A percentile compares a stretch with the other conserved stretches of the same genome.
These are phyloP conservation scores for Tolypeutes matacus DNA, from an alignment of 2,797 vertebrate genomes.

Conservation along the genomic window DNA sequence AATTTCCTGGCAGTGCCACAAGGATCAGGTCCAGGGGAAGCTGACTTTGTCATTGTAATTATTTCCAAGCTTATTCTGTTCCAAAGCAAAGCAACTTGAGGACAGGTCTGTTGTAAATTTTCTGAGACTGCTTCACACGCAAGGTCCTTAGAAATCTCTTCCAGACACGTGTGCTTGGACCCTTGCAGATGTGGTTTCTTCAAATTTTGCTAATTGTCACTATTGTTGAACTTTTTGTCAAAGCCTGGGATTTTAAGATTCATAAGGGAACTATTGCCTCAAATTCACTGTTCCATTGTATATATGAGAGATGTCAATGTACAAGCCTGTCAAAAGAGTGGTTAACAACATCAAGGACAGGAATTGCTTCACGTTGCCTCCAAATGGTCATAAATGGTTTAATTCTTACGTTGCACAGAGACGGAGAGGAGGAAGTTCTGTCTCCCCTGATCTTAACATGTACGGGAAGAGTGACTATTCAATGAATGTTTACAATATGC, in stretches of 20 bases:
- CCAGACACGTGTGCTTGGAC: not conserved
- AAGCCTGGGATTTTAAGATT: conserved; percentile 66
- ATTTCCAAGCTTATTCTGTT: conserved; percentile 75
- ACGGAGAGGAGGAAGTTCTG: conserved; percentile 30
- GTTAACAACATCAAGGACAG: conserved; percentile 51
- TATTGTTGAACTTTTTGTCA: conserved; percentile 57
- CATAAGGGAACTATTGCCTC: not conserved
- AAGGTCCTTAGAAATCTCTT: conserved; percentile 55
- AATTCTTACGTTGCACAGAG: conserved; percentile 46
- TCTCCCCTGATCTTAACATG: not conserved
- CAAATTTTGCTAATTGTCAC: conserved; percentile 54
- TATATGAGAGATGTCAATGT: conserved; percentile 53
- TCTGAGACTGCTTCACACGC: conserved; percentile 52
- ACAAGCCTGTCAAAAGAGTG: conserved; percentile 46
- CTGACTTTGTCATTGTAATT: conserved; percentile 76
- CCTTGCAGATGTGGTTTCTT: conserved; percentile 39
- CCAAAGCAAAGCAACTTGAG: conserved; percentile 78
- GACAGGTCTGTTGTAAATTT: conserved; percentile 76
- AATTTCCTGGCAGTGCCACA: conserved; percentile 76
- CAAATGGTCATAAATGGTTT: conserved; percentile 44
- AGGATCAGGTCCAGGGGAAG: conserved; percentile 64
- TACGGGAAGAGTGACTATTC: conserved; percentile 36
- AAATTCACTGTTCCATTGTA: conserved; percentile 25
- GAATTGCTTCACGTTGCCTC: conserved; percentile 50
- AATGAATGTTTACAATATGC: conserved; percentile 70